These are phyloP conservation scores for Axinella damicornis DNA, from an alignment of 37 sponge, comb jelly and placozoan species.

Conservation along the genomic window DNA sequence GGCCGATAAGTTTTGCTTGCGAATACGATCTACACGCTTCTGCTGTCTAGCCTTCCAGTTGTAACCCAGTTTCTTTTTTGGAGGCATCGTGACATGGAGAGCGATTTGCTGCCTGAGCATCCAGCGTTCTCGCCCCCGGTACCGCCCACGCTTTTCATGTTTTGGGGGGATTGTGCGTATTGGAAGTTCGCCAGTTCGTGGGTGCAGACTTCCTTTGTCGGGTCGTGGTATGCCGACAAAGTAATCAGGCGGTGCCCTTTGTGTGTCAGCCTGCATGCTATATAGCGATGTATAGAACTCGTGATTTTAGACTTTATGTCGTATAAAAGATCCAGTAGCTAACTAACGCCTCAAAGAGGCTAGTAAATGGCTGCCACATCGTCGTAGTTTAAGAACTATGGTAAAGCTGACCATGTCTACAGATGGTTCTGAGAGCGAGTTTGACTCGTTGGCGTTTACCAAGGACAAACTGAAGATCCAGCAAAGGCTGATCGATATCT, in stretches of 20 bases:
- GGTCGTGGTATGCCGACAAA: too few relatives aligned
- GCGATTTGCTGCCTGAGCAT: neutral
- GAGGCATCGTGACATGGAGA: slow-evolving; percentile 9
- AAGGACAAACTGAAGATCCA: slow-evolving; percentile 59
- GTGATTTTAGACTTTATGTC: too few relatives aligned
- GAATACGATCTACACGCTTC: neutral
- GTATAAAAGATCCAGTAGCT: too few relatives aligned
- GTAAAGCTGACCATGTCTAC: slow-evolving; percentile 55
- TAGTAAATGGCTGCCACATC: too few relatives aligned
- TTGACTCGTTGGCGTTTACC: neutral
- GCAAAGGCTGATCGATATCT: slow-evolving; percentile 56
- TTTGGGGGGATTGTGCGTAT: neutral
- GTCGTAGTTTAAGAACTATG: slow-evolving; percentile 11
- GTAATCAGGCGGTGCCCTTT: too few relatives aligned
- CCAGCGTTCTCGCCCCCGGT: neutral
- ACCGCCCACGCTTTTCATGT: neutral
- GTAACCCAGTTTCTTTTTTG: slow-evolving; percentile 36
- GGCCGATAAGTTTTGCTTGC: too few relatives aligned
- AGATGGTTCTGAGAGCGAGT: slow-evolving; percentile 23
- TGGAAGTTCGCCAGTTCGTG: neutral
- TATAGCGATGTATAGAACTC: too few relatives aligned
- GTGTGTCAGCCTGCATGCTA: too few relatives aligned
- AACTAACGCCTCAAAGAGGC: too few relatives aligned
- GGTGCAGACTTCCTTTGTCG: neutral
- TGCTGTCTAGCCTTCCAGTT: slow-evolving; percentile 75